Evolutionary conservation across 1,140 invertebrate genomes (phyloP), one percentile per base, ranked within the genome.

Genomic region (Diabrotica undecimpunctata): DNA sequence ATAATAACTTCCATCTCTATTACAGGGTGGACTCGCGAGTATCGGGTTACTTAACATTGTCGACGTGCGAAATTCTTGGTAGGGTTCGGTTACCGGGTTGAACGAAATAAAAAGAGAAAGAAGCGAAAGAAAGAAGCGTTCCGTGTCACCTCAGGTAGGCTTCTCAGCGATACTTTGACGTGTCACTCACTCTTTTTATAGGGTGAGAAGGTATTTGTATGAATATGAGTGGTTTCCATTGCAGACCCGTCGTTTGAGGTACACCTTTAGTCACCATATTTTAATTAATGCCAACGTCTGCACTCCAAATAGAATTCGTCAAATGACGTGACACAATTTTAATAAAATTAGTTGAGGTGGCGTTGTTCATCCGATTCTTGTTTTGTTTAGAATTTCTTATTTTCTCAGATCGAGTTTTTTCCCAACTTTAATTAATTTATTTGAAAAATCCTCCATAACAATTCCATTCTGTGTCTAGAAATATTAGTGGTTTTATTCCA

Each of bases 171-270:
- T 46, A 46, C 41, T 46, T 46, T 46, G 41, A 46, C n/a, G 41
- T 46, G 41, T n/a, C 41, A 46, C 41, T 46, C 41, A 46, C 41
- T 46, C 41, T 46, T 46, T 46, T 46, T 46, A 46, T 46, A n/a
- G 41, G 41, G 41, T 46, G 41, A 46, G 41, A 46, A 46, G 41
- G 41, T 46, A 46, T 46, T 46, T 46, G 41, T 46, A 46, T 46
- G 41, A 46, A 46, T 46, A 46, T n/a, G 41, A 46, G 41, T 46
- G 41, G 41, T 46, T 46, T 46, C 41, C 41, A 46, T 46, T 46
- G 41, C 41, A 46, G 41, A 46, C n/a, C n/a, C 41, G 41, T 46
- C 41, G 41, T 46, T 10, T 46, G 41, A 46, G 41, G 41, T 46
- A n/a, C 41, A 46, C 41, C 41, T 46, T 46, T 46, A 46, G 41